These are phyloP conservation scores for Chionodraco myersi DNA, from an alignment of 2,113 vertebrate species.

Conservation along the genomic window DNA sequence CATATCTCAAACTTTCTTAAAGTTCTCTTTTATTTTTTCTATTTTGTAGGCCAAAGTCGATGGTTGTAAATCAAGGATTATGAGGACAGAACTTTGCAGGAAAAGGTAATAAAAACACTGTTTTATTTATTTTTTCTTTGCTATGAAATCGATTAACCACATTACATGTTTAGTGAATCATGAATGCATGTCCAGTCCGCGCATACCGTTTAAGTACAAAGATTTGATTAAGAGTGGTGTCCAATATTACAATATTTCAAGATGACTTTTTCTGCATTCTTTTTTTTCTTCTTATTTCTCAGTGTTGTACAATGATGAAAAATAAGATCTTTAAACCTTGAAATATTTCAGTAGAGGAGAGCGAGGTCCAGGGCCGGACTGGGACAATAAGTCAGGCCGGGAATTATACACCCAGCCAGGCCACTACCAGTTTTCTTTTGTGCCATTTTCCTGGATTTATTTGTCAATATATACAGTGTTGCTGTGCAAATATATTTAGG, in stretches of 20 bases:
- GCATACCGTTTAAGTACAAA: background rate
- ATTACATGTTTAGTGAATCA: background rate
- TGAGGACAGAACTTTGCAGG: constrained; percentile 30
- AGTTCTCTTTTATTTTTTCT: background rate
- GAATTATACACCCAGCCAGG: no score
- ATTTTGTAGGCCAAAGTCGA: constrained; percentile 76
- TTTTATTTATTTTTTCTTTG: constrained; percentile 5
- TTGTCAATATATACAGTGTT: no score
- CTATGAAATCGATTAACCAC: background rate
- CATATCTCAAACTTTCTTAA: background rate
- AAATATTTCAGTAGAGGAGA: no score
- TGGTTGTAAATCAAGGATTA: constrained; percentile 69
- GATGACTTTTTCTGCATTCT: no score
- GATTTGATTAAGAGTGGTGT: background rate
- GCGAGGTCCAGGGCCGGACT: no score
- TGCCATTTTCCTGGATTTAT: no score
- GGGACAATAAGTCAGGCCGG: no score
- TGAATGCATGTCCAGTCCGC: background rate
- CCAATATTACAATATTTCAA: background rate
- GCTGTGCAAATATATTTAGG: no score
- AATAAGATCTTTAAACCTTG: background rate
- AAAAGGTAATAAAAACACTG: constrained; percentile 45
- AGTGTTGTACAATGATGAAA: no score
- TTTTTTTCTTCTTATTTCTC: no score
- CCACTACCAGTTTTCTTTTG: no score